phyloP scores from a whole-genome alignment of 2,113 vertebrate genomes.

The Megalops atlanticus region DNA sequence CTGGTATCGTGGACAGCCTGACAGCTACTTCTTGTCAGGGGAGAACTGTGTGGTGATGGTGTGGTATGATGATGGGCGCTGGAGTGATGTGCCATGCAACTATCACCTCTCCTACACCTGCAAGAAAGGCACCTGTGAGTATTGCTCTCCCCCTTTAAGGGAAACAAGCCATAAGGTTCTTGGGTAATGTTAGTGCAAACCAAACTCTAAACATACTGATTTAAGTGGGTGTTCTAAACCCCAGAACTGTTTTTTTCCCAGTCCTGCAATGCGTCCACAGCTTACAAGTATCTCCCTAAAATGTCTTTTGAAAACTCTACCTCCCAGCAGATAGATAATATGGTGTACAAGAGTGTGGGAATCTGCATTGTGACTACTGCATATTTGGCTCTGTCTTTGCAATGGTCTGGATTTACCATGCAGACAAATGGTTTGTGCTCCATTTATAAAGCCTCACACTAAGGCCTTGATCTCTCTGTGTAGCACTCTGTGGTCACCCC shows the following conservation, averaged over 20 bases:
- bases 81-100: constrained; percentile 96
- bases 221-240: neutral
- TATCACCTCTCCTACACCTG: constrained; percentile 96
- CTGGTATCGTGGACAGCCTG: constrained; percentile 88
- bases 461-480: neutral
- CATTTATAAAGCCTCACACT: neutral
- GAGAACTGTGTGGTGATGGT: constrained; percentile 94
- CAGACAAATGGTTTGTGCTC: neutral
- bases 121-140: constrained; percentile 91
- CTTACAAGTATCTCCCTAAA: no score
- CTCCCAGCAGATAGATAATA: no score
- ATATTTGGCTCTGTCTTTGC: neutral
- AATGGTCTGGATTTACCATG: neutral
- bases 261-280: neutral
- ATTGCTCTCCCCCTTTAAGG: neutral
- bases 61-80: constrained; percentile 87
- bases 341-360: no score
- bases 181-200: neutral
- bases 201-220: no score
- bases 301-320: no score
- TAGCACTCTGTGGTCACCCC: constrained; percentile 78
- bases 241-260: neutral
- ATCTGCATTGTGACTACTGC: no score
- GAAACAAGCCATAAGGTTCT: neutral
- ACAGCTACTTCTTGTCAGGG: constrained; percentile 95